A percentile compares a stretch with the other conserved stretches of the same genome.
These are phyloP conservation scores for Aquatica leii DNA, from an alignment of 2,888 invertebrate genomes.

Conservation along the genomic window DNA sequence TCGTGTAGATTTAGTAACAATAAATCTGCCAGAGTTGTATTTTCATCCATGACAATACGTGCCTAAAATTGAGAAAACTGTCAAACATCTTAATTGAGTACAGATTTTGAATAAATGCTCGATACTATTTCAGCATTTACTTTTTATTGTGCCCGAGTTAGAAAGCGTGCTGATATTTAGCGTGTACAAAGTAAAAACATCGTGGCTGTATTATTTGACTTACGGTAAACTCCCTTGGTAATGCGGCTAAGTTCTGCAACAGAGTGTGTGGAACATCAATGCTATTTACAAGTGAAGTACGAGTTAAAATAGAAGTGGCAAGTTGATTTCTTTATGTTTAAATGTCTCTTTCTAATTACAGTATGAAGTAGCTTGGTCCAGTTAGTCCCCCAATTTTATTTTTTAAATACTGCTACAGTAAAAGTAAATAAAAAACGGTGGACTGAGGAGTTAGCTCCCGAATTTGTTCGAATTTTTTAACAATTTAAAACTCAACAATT, in stretches of 20 bases:
- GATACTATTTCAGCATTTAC: neutral
- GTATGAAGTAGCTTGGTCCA: too few relatives aligned
- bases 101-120: neutral
- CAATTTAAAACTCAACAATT: too few relatives aligned
- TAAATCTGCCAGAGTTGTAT: conserved; percentile 91
- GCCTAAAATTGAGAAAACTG: conserved; percentile 74
- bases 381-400: too few relatives aligned
- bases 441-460: too few relatives aligned
- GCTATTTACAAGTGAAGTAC: conserved; percentile 31
- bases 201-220: conserved; percentile 60
- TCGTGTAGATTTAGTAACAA: conserved; percentile 92
- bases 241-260: conserved; percentile 83
- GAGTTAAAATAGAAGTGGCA: neutral
- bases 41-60: conserved; percentile 91
- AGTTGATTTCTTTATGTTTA: neutral
- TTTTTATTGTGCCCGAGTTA: neutral
- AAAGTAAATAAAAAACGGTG: too few relatives aligned
- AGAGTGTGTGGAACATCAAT: conserved; percentile 47
- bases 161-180: neutral
- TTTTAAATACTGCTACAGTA: too few relatives aligned
- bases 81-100: neutral
- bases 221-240: conserved; percentile 82
- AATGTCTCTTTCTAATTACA: too few relatives aligned
- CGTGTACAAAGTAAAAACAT: neutral
- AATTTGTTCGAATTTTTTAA: too few relatives aligned